Percentiles rank a stretch among this genome's conserved stretches.
Conservation (phyloP, 2,113 vertebrate genomes). For the Tamias sibiricus region DNA sequence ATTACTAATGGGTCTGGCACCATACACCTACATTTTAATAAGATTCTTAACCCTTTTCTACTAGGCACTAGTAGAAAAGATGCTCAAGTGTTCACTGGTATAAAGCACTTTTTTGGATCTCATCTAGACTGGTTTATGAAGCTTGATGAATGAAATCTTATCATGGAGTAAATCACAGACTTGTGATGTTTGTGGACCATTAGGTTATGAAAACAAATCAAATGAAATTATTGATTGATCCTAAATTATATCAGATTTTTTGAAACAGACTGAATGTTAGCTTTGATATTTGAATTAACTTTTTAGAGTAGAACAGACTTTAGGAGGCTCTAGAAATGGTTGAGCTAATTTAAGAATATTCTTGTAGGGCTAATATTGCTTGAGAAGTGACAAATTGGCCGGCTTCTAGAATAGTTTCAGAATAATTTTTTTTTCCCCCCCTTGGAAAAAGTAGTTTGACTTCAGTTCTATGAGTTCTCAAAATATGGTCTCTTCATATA, state of each 20-base stretch:
- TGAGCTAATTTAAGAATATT: conserved; percentile 35
- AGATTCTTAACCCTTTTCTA: conserved; percentile 61
- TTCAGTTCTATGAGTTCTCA: not conserved
- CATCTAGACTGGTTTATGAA: conserved; percentile 38
- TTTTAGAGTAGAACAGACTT: conserved; percentile 51
- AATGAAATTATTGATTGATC: conserved; percentile 18
- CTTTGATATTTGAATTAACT: conserved; percentile 51
- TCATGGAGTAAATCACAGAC: conserved; percentile 36
- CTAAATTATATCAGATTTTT: conserved; percentile 1
- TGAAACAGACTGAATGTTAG: conserved; percentile 48
- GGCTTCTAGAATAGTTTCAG: conserved; percentile 26
- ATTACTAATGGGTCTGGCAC: conserved; percentile 68
- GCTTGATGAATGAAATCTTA: conserved; percentile 7
- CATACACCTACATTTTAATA: conserved; percentile 47
- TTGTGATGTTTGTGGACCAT: conserved; percentile 11
- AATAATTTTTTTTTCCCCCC: conserved; percentile 7
- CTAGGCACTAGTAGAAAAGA: conserved; percentile 19
- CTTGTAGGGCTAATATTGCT: conserved; percentile 50
- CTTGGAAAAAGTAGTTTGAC: not conserved
- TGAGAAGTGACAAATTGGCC: conserved; percentile 11
- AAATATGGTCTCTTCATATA: not conserved
- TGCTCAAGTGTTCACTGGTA: not conserved
- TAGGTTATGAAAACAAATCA: not conserved
- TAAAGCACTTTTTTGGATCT: conserved; percentile 4
- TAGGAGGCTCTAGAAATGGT: conserved; percentile 7